Evolutionary conservation across 2,888 invertebrate species (phyloP).

Genomic region (Tenodera sinensis): DNA sequence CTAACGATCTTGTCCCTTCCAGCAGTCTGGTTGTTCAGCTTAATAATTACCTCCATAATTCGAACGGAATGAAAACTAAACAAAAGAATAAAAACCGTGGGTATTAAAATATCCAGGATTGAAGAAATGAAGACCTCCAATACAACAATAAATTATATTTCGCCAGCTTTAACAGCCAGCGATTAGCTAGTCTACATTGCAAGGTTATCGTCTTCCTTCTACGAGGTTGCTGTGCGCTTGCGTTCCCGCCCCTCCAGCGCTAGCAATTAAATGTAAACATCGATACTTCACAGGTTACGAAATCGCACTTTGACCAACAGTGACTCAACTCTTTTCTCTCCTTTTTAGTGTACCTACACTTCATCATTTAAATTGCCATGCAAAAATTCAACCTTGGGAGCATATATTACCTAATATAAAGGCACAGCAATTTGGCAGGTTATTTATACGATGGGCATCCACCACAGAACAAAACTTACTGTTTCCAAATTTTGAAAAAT

Average conservation of each 20-base stretch:
- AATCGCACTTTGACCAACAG: too few species aligned
- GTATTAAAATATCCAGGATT: constrained; percentile 21
- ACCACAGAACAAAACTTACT: too few species aligned
- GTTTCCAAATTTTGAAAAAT: too few species aligned
- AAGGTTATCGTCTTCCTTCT: neutral
- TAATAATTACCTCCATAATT: constrained; percentile 51
- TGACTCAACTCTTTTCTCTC: too few species aligned
- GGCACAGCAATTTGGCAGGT: too few species aligned
- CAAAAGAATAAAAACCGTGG: constrained; percentile 4
- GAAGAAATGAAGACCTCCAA: neutral
- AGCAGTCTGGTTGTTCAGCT: constrained; percentile 54
- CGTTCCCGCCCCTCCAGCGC: neutral
- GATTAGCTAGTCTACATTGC: neutral
- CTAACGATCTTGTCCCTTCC: constrained; percentile 56
- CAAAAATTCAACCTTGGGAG: too few species aligned
- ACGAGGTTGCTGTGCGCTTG: neutral
- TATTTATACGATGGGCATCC: too few species aligned
- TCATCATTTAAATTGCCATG: too few species aligned
- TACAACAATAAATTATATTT: neutral
- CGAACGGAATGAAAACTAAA: constrained; percentile 16
- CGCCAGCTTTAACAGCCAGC: neutral
- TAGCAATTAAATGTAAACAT: neutral
- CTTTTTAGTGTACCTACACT: too few species aligned
- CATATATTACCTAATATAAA: too few species aligned
- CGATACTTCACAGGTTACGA: neutral